These are phyloP conservation scores for Halocaridina rubra DNA, from an alignment of 2,888 invertebrate genomes.

Conservation along the genomic window DNA sequence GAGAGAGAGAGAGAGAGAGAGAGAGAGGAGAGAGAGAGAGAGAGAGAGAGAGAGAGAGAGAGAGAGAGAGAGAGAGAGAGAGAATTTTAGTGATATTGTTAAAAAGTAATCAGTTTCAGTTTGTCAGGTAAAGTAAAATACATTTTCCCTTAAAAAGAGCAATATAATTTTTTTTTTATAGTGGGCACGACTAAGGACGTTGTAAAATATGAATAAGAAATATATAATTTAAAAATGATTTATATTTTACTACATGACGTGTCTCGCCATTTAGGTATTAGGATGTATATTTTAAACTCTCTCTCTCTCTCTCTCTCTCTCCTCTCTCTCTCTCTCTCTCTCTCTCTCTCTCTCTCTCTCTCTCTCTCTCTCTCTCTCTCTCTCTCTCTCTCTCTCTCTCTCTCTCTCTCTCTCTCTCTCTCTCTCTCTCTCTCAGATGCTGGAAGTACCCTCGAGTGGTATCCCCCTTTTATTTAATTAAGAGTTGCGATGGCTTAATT, in stretches of 20 bases:
- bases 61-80: conserved; percentile 21
- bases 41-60: background rate
- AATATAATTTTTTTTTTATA: no score
- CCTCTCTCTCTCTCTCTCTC: background rate
- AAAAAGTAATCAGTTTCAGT: background rate
- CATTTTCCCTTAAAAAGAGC: no score
- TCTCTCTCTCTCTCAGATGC: background rate
- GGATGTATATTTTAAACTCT: no score
- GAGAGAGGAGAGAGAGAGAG: background rate
- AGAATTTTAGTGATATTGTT: background rate
- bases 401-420: background rate
- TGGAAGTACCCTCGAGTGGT: background rate
- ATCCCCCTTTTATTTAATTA: conserved; percentile 28
- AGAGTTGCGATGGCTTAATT: conserved; percentile 16
- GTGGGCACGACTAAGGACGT: no score
- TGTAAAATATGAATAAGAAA: no score
- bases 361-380: background rate
- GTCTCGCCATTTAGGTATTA: no score
- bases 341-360: background rate
- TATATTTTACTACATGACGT: no score
- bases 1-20: no score
- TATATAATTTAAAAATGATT: no score
- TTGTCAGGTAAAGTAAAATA: background rate
- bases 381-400: background rate
- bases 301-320: background rate